Base-by-base conservation (phyloP, 2,888 invertebrate genomes). In the Xestoiulus laeticollis region DNA sequence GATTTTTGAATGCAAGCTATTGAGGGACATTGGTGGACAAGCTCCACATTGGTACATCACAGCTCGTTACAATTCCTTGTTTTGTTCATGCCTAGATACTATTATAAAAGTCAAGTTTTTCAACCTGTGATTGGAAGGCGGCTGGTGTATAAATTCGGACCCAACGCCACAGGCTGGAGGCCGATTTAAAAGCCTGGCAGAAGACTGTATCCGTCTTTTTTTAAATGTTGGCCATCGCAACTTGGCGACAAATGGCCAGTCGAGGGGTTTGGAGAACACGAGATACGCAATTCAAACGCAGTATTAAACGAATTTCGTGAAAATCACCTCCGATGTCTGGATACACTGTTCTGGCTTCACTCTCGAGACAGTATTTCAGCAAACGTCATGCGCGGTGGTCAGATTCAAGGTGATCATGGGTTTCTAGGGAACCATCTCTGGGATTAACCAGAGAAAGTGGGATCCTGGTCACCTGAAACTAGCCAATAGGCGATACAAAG, bases 111-210 rank as follows among this genome's bases (percentile, higher is more conserved):
- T 90, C 93, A 94, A 90, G 95, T 96, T 32, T 94, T 96, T 88
- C 94, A 94, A 87, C 95, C 96, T 4, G 96, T 96, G 14, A 94
- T 95, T 88, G 95, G 95, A 16, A 94, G 95, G 82, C 94, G 96
- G 87, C 93, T 96, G 89, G 96, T 96, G 86, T 96, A 96, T 93
- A 95, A 96, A 91, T 96, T 96, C 92, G 96, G 96, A 0, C 95
- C 94, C 89, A 96, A 95, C 89, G 96, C 96, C 0, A 95, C 94
- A 38, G 95, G 95, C 89, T 96, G 96, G 95, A 94, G 94, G 90
- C 95, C 95, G 12, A 22, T 87, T 19, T 32, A 82, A 82, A 48
- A 48, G 1, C 48, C 30, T 8, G 82, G 4, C 82, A 38, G 44
- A 78, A 78, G 78, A 78, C 68, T 0, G 1, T 78, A 16, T 30